Evolutionary conservation across 2,113 vertebrate genomes (phyloP), one percentile per base, ranked within the genome.

Genomic region (Brachypodius melanocephalos): DNA sequence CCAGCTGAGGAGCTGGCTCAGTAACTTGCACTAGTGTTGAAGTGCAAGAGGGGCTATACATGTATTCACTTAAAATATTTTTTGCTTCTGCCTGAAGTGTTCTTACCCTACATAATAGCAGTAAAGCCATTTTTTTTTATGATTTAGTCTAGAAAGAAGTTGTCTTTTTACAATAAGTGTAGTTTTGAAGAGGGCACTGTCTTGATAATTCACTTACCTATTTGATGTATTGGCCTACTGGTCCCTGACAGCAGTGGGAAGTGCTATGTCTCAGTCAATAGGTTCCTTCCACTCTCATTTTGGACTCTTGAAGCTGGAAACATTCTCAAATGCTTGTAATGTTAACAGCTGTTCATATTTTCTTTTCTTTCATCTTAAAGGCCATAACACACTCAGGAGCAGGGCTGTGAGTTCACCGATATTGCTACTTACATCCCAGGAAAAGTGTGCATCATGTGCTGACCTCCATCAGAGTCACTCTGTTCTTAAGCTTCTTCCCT

Each of bases 341-440:
- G 8, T 82, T 82, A 66, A 45, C 11, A 79, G 29, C 20, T 71
- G 63, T 32, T 89, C n/a, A n/a, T 69, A 55, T 84, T 90, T 92
- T 66, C 14, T 90, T 95, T 89, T 80, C 36, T 76, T 58, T 90
- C 52, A 55, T 85, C 88, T 59, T 85, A 84, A 72, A 95, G 63
- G 32, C 19, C 81, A n/a, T 48, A 68, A n/a, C 25, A 92, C 21
- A 32, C 22, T 75, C 26, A 76, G 59, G 5, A 71, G 25, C 1
- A 75, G 55, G 38, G 14, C 38, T 85, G 40, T 58, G 36, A 36
- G 51, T 90, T 54, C 63, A 79, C 42, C 76, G 66, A 83, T 54
- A 82, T 1, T 83, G 36, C 22, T 34, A 42, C 34, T 85, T 17
- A 57, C 73, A 90, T 94, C 32, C 54, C 28, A 59, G n/a, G 45